Evolutionary conservation across 2,888 invertebrate genomes (phyloP), one percentile per base, ranked within the genome.

Genomic region (Alsophila aescularia): DNA sequence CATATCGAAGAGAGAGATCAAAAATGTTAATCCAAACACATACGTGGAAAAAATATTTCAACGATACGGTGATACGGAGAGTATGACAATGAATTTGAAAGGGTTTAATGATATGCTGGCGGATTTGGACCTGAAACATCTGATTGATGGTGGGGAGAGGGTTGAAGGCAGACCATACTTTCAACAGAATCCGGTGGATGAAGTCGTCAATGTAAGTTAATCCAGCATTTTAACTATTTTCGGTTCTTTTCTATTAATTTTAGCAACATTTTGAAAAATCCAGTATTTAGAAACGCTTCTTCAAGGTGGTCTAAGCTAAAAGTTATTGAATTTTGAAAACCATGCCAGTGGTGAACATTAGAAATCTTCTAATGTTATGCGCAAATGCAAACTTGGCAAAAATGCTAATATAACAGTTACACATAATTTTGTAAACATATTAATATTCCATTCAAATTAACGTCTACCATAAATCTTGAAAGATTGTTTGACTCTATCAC

Each of bases 31-130:
- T 40, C 93, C 94, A 0, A 90, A 92, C 34, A 91, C 93, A 44
- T 96, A 94, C 73, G 85, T 96, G 43, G 93, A 93, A 57, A 93
- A 94, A 77, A 92, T 96, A 50, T 96, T 62, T 53, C 13, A 56
- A 56, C 96, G 37, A 13, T 52, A 63, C 32, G 57, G 57, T 1
- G 41, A 58, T 12, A 21, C 29, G 15, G 45, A 49, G 2, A 57
- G 48, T 34, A 93, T 94, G 84, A 94, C 94, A n/a, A 93, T 96
- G 86, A 92, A 92, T 70, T 65, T 93, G 64, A 93, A 93, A 5
- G 95, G 94, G n/a, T 96, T 96, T 68, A 94, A 95, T 62, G 93
- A 84, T 47, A 93, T 96, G 87, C 85, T 96, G 8, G 85, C 89
- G 44, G 93, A 91, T 36, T 71, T 95, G 62, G 93, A 93, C 13